Percentiles rank a stretch among this genome's conserved stretches.
phyloP scores from a whole-genome alignment of 2,113 vertebrate species.

The Sardina pilchardus region DNA sequence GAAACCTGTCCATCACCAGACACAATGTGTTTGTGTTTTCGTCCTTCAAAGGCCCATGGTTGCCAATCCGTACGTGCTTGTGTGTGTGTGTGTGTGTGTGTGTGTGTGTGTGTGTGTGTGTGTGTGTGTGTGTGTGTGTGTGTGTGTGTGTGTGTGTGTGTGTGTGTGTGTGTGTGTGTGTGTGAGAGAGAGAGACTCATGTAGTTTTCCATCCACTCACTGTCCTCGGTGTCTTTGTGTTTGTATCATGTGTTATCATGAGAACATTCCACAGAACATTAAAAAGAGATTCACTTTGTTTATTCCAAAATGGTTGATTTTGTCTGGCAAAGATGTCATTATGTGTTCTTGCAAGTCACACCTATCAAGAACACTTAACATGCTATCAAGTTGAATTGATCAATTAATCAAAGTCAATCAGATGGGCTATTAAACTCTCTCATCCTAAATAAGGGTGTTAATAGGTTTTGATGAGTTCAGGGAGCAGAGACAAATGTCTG shows the following conservation, averaged over 20 bases:
- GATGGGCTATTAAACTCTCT: background rate
- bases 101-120: background rate
- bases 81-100: background rate
- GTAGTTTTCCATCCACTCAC: background rate
- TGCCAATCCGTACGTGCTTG: background rate
- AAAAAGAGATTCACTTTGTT: background rate
- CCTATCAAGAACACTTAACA: background rate
- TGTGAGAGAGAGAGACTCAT: background rate
- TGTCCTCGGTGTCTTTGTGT: background rate
- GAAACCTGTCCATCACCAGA: background rate
- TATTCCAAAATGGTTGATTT: background rate
- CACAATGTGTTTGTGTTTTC: background rate
- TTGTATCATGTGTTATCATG: background rate
- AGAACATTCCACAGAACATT: background rate
- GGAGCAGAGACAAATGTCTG: background rate
- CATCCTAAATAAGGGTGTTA: background rate
- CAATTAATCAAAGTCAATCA: background rate
- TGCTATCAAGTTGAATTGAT: background rate
- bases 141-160: background rate
- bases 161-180: conserved; percentile 30
- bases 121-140: conserved; percentile 29
- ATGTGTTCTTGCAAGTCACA: background rate
- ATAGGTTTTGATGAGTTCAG: background rate
- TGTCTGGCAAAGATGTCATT: background rate
- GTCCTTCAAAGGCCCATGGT: background rate